These are phyloP conservation scores for Cynodonichthys magdalenae DNA, from an alignment of 2,797 vertebrate species.

Conservation along the genomic window DNA sequence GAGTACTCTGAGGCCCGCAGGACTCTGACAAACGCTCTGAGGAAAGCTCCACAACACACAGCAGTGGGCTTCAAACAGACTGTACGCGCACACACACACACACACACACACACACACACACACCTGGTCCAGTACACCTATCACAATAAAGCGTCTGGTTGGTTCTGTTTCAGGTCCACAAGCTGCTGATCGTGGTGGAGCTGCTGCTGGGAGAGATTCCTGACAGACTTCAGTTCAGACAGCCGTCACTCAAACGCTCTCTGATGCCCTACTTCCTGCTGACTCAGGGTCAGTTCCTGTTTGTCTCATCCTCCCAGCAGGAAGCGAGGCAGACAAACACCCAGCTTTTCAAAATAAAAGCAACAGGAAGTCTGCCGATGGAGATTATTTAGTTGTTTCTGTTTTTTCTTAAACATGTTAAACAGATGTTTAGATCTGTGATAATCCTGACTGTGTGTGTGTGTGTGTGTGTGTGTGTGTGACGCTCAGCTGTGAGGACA, in stretches of 20 bases:
- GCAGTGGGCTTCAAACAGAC: conserved; percentile 98
- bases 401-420: too few species aligned
- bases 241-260: conserved; percentile 94
- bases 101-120: too few species aligned
- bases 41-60: conserved; percentile 95
- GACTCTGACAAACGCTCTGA: conserved; percentile 94
- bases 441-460: background rate
- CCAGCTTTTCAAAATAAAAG: too few species aligned
- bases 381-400: too few species aligned
- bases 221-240: conserved; percentile 94
- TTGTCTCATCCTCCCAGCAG: too few species aligned
- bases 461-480: conserved; percentile 7
- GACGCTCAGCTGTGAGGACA: conserved; percentile 86
- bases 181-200: conserved; percentile 96
- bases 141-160: too few species aligned
- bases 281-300: conserved; percentile 86
- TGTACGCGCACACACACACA: conserved; percentile 15
- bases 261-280: conserved; percentile 98
- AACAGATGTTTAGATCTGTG: too few species aligned
- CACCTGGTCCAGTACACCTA: too few species aligned
- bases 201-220: conserved; percentile 95
- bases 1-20: conserved; percentile 93
- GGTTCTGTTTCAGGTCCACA: conserved; percentile 86
- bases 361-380: too few species aligned
- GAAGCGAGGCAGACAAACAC: too few species aligned